Percentiles rank a stretch among this genome's conserved stretches.
Conservation (phyloP, 2,888 invertebrate species). For the Copidosoma aretas region DNA sequence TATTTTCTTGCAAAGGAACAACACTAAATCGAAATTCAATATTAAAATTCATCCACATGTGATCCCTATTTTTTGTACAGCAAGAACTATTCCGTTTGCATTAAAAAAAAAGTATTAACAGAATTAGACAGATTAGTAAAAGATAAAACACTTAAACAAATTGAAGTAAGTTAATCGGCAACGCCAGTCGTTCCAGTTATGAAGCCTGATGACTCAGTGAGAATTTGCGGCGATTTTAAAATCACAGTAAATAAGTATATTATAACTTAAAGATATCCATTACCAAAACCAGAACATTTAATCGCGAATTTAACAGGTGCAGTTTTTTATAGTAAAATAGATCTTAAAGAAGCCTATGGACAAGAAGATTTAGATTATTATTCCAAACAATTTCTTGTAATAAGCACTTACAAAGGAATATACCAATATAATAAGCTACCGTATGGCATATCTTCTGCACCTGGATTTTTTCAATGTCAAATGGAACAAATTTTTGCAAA, state of each 20-base stretch:
- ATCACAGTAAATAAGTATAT: slow-evolving; percentile 47
- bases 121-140: slow-evolving; percentile 22
- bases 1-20: no score
- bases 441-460: neutral
- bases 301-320: slow-evolving; percentile 34
- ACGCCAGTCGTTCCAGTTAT: slow-evolving; percentile 52
- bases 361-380: slow-evolving; percentile 28
- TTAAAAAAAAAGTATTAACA: slow-evolving; percentile 19
- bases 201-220: slow-evolving; percentile 46
- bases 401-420: slow-evolving; percentile 1
- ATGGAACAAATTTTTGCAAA: slow-evolving; percentile 4
- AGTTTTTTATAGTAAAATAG: slow-evolving; percentile 44
- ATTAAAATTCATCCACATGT: no score
- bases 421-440: neutral
- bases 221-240: slow-evolving; percentile 49
- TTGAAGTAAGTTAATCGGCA: slow-evolving; percentile 50
- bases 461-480: neutral
- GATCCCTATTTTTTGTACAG: neutral
- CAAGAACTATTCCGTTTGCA: slow-evolving; percentile 24
- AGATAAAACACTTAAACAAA: neutral
- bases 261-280: slow-evolving; percentile 46
- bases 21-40: no score
- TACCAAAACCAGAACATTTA: slow-evolving; percentile 44
- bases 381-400: neutral
- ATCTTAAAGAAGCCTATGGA: slow-evolving; percentile 38